Evolutionary conservation across 92 coral and sea anemone genomes (phyloP).

Genomic region (Phenganax marumi): DNA sequence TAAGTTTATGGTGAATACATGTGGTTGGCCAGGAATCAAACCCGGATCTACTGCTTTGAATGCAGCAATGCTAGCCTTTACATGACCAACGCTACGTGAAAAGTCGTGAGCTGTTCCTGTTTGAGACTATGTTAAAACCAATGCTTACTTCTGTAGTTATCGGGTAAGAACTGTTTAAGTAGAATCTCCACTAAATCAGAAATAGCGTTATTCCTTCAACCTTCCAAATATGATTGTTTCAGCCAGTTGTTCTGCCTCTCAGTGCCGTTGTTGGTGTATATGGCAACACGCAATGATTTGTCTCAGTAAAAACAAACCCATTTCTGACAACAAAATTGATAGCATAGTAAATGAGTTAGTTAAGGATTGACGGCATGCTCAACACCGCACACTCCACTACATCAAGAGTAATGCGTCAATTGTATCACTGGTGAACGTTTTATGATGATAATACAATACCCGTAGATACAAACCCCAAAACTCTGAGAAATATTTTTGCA

Average conservation of each 20-base stretch:
- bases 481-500: slow-evolving; percentile 7
- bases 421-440: too few species aligned
- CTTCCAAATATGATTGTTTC: slow-evolving; percentile 16
- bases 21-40: too few species aligned
- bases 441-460: not conserved
- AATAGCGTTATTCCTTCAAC: slow-evolving; percentile 1
- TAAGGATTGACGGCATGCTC: not conserved
- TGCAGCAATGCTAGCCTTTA: too few species aligned
- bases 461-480: slow-evolving; percentile 12
- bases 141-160: slow-evolving; percentile 4
- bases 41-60: too few species aligned
- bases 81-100: too few species aligned
- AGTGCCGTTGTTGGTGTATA: slow-evolving; percentile 3
- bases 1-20: not conserved
- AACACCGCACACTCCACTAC: not conserved
- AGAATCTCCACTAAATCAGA: not conserved
- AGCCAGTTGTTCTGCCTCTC: slow-evolving; percentile 25
- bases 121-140: not conserved
- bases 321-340: slow-evolving; percentile 1
- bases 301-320: slow-evolving; percentile 14
- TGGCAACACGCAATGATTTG: slow-evolving; percentile 3
- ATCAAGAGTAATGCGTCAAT: not conserved
- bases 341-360: not conserved
- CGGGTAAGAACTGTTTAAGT: slow-evolving; percentile 15
- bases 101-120: too few species aligned